These are phyloP conservation scores for Xiphorhynchus elegans DNA, from an alignment of 2,113 vertebrate species.

Conservation along the genomic window DNA sequence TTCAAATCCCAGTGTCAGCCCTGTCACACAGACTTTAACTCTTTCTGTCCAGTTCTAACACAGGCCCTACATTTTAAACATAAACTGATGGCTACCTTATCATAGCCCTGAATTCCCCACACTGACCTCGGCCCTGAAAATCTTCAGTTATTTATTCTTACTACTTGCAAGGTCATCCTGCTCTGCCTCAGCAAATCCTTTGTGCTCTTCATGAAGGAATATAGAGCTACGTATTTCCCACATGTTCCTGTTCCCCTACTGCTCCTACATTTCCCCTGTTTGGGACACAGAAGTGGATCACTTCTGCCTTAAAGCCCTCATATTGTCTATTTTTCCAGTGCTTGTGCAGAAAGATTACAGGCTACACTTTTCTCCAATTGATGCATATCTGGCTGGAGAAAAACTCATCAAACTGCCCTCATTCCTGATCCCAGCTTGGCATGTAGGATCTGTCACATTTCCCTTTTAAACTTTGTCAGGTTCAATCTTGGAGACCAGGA, in stretches of 20 bases:
- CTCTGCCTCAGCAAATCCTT: background rate
- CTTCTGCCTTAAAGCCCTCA: background rate
- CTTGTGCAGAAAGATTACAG: background rate
- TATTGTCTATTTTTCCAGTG: background rate
- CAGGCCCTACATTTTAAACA: background rate
- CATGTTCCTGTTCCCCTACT: background rate
- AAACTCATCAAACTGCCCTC: slow-evolving; percentile 30
- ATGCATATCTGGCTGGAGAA: slow-evolving; percentile 28
- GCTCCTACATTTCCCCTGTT: background rate
- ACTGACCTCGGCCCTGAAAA: background rate
- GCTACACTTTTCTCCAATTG: background rate
- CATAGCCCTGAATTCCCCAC: background rate
- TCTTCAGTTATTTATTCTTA: background rate
- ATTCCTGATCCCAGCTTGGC: background rate
- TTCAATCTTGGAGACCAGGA: background rate
- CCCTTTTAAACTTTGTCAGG: slow-evolving; percentile 26
- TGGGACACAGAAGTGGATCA: background rate
- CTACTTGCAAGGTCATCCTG: background rate
- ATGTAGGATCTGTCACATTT: slow-evolving; percentile 48
- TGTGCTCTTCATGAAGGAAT: background rate
- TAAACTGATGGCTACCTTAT: background rate
- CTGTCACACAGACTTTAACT: background rate
- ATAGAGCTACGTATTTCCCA: background rate
- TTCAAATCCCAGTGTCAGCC: background rate
- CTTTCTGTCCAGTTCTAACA: background rate